Conservation (phyloP, 2,888 invertebrate species). For the Ganaspis brasiliensis region DNA sequence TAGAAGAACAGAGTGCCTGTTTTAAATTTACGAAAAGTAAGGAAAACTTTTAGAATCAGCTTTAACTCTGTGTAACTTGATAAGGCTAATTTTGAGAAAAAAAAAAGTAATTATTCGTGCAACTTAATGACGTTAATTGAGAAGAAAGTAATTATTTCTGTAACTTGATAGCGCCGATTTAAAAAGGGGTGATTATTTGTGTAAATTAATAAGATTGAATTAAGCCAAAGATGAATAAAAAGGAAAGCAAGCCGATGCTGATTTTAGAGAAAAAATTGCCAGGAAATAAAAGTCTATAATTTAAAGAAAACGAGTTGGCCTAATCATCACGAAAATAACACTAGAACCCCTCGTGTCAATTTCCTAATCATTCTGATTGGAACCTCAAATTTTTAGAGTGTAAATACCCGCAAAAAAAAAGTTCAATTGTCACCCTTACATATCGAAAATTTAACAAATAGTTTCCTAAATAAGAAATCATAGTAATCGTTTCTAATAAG, state of each 20-base stretch:
- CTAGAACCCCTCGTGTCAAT: conserved; percentile 73
- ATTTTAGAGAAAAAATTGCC: conserved; percentile 3
- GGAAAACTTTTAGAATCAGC: not conserved
- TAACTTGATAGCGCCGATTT: no score
- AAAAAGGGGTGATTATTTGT: no score
- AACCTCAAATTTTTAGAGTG: conserved; percentile 32
- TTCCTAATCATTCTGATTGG: conserved; percentile 69
- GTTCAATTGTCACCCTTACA: not conserved
- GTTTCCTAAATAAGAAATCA: no score
- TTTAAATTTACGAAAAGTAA: not conserved
- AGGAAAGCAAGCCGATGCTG: not conserved
- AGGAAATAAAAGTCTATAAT: not conserved
- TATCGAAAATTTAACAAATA: not conserved
- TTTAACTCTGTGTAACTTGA: not conserved
- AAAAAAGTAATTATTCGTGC: no score
- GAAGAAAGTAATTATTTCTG: no score
- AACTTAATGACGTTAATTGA: no score
- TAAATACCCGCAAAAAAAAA: conserved; percentile 5
- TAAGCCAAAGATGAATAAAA: no score
- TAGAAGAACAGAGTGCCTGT: not conserved
- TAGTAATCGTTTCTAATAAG: no score
- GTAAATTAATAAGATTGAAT: no score
- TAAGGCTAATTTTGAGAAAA: no score
- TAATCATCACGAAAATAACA: conserved; percentile 46
- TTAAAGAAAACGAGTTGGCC: conserved; percentile 34